These are phyloP conservation scores for Acanthurus leucopareius DNA, from an alignment of 2,797 vertebrate species.

Conservation along the genomic window DNA sequence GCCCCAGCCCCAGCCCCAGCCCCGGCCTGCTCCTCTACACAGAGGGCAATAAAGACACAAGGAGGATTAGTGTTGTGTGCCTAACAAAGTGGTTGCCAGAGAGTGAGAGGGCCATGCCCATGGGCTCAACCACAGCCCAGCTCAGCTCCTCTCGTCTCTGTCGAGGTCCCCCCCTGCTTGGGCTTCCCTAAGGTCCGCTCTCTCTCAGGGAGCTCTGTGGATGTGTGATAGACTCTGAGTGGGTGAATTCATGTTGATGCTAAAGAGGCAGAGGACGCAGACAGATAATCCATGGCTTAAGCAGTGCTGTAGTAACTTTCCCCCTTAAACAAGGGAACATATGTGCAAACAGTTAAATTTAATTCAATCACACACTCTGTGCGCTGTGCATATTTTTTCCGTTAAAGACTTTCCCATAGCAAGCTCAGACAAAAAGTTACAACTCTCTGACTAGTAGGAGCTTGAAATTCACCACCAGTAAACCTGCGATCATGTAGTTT, in stretches of 20 bases:
- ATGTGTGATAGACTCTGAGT: constrained; percentile 85
- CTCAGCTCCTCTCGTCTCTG: constrained; percentile 59
- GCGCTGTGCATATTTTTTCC: constrained; percentile 56
- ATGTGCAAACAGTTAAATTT: constrained; percentile 81
- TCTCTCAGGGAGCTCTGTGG: constrained; percentile 83
- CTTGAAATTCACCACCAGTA: constrained; percentile 26
- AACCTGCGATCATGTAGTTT: constrained; percentile 27
- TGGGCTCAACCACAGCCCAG: constrained; percentile 73
- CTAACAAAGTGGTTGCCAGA: constrained; percentile 84
- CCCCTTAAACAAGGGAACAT: constrained; percentile 81
- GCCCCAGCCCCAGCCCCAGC: constrained; percentile 52
- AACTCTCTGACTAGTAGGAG: constrained; percentile 44
- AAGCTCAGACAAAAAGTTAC: constrained; percentile 51
- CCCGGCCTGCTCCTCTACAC: constrained; percentile 74
- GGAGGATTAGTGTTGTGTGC: constrained; percentile 86
- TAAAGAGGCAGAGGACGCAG: constrained; percentile 82
- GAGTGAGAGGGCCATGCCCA: constrained; percentile 83
- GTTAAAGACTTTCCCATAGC: constrained; percentile 58
- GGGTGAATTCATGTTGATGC: constrained; percentile 82
- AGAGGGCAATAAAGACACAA: constrained; percentile 85
- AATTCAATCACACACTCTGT: constrained; percentile 72
- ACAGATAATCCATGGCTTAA: constrained; percentile 84
- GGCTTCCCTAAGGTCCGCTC: constrained; percentile 80
- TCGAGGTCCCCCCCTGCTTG: constrained; percentile 59
- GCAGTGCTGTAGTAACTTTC: constrained; percentile 77